phyloP scores from a whole-genome alignment of 2,797 vertebrate species.

The Pangasius macronema region DNA sequence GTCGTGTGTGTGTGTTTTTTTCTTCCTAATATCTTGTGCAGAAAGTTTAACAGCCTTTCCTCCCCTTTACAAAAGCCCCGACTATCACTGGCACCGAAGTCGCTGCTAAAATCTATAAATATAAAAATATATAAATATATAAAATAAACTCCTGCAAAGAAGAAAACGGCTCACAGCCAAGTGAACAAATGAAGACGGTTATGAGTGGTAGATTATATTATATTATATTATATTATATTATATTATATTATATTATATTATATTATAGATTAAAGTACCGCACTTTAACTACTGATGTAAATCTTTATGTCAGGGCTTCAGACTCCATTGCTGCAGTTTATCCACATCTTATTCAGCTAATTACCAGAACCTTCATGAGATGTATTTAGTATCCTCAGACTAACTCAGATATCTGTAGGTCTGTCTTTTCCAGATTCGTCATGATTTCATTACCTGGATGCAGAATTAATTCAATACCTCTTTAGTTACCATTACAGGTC shows the following conservation, averaged over 20 bases:
- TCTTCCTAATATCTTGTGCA: slow-evolving; percentile 52
- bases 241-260: too few species aligned
- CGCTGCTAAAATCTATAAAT: too few species aligned
- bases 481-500: neutral
- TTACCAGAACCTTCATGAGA: too few species aligned
- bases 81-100: slow-evolving; percentile 39
- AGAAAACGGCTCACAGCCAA: neutral
- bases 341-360: neutral
- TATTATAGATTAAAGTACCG: neutral
- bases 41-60: slow-evolving; percentile 60
- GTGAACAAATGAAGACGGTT: neutral
- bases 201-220: neutral
- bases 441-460: neutral
- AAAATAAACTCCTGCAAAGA: slow-evolving; percentile 3
- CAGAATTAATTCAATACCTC: neutral
- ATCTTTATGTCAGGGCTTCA: too few species aligned
- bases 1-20: slow-evolving; percentile 48
- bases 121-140: too few species aligned
- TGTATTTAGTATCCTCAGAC: neutral
- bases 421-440: neutral
- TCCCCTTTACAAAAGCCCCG: slow-evolving; percentile 41
- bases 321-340: neutral
- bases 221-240: too few species aligned
- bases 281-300: neutral
- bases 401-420: neutral